Evolutionary conservation across 2,113 vertebrate genomes (phyloP).

Genomic region (Ailuropoda melanoleuca): DNA sequence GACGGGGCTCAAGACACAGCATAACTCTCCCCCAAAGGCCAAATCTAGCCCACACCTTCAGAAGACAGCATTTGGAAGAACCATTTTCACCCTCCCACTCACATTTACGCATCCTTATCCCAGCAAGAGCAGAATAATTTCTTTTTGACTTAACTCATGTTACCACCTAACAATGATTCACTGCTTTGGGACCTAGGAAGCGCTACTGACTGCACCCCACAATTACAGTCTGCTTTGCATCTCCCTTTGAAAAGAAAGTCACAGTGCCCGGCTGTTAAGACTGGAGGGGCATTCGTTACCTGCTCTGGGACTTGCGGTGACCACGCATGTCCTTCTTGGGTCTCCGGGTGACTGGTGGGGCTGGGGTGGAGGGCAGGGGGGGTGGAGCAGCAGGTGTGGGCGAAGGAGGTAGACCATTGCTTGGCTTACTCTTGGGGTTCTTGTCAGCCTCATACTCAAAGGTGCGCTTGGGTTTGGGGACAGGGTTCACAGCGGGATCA

Average conservation of each 20-base stretch:
- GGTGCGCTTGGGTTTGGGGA: slow-evolving; percentile 99
- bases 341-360: slow-evolving; percentile 88
- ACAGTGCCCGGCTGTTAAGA: background rate
- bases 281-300: slow-evolving; percentile 84
- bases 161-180: background rate
- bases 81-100: too few relatives aligned
- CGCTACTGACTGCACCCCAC: background rate
- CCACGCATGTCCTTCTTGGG: slow-evolving; percentile 87
- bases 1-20: background rate
- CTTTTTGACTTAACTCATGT: background rate
- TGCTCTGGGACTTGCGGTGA: slow-evolving; percentile 90
- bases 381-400: slow-evolving; percentile 89
- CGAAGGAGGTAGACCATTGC: slow-evolving; percentile 94
- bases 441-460: slow-evolving; percentile 98
- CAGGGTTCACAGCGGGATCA: slow-evolving; percentile 91
- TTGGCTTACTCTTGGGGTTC: slow-evolving; percentile 88
- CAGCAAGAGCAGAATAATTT: background rate
- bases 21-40: background rate
- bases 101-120: background rate
- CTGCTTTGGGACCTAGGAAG: background rate
- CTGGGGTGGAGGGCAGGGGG: slow-evolving; percentile 93
- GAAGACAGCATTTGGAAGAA: background rate
- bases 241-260: background rate
- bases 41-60: background rate
- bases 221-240: background rate